phyloP scores from a whole-genome alignment of 2,888 invertebrate genomes.

The Rhagonycha fulva region DNA sequence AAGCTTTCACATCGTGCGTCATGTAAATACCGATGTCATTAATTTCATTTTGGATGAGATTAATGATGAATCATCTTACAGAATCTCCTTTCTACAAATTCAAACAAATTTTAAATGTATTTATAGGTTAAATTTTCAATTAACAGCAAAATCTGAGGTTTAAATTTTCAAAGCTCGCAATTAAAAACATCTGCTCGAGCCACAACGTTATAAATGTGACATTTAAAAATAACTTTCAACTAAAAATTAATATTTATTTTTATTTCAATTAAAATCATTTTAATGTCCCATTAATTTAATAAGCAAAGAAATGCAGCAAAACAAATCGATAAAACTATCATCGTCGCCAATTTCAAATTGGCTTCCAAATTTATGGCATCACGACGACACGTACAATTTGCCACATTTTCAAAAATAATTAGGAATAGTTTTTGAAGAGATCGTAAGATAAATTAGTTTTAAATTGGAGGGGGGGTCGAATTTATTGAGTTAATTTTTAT shows the following conservation, averaged over 20 bases:
- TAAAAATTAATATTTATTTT: not conserved
- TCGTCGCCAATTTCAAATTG: constrained; percentile 11
- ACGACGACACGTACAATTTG: constrained; percentile 5
- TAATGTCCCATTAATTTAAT: not conserved
- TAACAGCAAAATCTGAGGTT: not conserved
- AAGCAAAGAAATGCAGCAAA: not conserved
- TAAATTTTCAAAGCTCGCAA: not conserved
- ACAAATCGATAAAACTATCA: constrained; percentile 13
- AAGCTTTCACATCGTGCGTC: not conserved
- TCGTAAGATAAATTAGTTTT: too few relatives aligned
- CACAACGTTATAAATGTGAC: not conserved
- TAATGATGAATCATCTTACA: not conserved
- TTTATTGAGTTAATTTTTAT: too few relatives aligned
- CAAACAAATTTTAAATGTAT: not conserved
- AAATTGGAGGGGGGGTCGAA: too few relatives aligned
- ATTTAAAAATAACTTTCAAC: not conserved
- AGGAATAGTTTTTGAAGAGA: too few relatives aligned
- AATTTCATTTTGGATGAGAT: not conserved
- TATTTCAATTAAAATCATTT: not conserved
- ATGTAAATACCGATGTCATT: not conserved
- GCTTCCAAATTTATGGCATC: not conserved
- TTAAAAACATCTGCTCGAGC: not conserved
- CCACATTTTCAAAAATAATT: too few relatives aligned
- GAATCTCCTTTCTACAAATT: not conserved
- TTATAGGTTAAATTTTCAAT: not conserved